These are phyloP conservation scores for Myrmecobius fasciatus DNA, from an alignment of 2,113 vertebrate genomes.

Conservation along the genomic window DNA sequence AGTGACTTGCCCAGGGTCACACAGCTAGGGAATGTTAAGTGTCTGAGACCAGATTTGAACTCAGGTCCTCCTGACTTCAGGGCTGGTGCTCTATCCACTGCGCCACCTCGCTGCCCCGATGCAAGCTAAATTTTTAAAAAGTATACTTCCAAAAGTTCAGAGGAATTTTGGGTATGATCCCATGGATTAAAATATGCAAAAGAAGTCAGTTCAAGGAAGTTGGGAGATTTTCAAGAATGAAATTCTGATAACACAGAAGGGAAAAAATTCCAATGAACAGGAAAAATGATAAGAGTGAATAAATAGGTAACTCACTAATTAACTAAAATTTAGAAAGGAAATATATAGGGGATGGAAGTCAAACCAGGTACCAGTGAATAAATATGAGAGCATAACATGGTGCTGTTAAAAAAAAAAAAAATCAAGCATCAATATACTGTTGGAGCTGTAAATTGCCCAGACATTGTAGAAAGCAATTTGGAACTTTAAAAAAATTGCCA, in stretches of 20 bases:
- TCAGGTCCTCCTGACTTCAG: too few relatives aligned
- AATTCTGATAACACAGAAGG: not conserved
- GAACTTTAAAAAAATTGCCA: not conserved
- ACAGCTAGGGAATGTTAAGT: too few relatives aligned
- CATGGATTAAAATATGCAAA: not conserved
- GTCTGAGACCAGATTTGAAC: too few relatives aligned
- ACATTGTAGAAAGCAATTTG: not conserved
- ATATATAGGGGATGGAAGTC: not conserved
- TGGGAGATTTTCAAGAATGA: not conserved
- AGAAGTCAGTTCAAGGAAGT: not conserved
- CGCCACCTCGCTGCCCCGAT: too few relatives aligned
- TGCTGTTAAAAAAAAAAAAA: not conserved
- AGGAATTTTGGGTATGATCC: not conserved
- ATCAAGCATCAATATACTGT: not conserved
- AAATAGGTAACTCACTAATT: not conserved
- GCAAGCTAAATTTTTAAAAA: not conserved
- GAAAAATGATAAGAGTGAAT: not conserved
- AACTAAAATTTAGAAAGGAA: not conserved
- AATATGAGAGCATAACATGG: not conserved
- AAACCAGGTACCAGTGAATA: not conserved
- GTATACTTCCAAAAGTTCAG: not conserved
- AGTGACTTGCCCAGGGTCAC: too few relatives aligned
- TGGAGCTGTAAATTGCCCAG: not conserved
- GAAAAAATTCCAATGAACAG: not conserved
- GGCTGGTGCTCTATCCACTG: too few relatives aligned